Conservation (phyloP, 2,113 vertebrate species). For the Pitta sordida region DNA sequence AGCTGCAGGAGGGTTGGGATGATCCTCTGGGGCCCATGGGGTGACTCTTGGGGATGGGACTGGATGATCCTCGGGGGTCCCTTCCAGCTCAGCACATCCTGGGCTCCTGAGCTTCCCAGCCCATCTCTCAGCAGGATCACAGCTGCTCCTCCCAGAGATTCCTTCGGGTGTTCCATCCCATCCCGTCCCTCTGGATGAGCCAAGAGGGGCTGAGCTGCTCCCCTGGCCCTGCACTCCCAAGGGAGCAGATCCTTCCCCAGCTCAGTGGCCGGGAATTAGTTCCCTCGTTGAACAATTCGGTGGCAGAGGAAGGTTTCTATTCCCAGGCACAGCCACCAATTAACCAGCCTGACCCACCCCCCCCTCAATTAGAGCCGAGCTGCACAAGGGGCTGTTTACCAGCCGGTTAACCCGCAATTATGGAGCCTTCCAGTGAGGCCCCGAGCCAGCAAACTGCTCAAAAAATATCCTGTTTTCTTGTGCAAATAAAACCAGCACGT, state of each 20-base stretch:
- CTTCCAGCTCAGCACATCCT: not conserved
- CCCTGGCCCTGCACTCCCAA: not conserved
- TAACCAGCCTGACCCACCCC: slow-evolving; percentile 60
- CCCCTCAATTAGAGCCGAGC: slow-evolving; percentile 60
- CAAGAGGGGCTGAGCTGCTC: not conserved
- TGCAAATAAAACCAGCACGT: slow-evolving; percentile 11
- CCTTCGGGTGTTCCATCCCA: accelerated
- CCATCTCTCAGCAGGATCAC: not conserved
- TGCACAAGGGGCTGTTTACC: slow-evolving; percentile 53
- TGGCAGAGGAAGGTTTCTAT: slow-evolving; percentile 64
- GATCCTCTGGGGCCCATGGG: not conserved
- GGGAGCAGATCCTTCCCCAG: not conserved
- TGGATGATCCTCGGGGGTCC: not conserved
- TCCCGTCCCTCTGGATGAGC: accelerated
- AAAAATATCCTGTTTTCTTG: slow-evolving; percentile 9
- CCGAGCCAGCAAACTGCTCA: slow-evolving; percentile 33
- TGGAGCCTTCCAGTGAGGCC: slow-evolving; percentile 33
- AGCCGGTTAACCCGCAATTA: slow-evolving; percentile 63
- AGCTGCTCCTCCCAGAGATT: accelerated
- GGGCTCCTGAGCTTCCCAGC: not conserved
- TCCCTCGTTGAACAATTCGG: slow-evolving; percentile 40
- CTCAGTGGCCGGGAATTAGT: slow-evolving; percentile 26
- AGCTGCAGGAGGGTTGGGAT: not conserved
- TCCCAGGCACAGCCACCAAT: slow-evolving; percentile 67
- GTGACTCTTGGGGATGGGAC: not conserved